Base-by-base conservation (phyloP, 2,888 invertebrate species). In the Rutpela maculata region DNA sequence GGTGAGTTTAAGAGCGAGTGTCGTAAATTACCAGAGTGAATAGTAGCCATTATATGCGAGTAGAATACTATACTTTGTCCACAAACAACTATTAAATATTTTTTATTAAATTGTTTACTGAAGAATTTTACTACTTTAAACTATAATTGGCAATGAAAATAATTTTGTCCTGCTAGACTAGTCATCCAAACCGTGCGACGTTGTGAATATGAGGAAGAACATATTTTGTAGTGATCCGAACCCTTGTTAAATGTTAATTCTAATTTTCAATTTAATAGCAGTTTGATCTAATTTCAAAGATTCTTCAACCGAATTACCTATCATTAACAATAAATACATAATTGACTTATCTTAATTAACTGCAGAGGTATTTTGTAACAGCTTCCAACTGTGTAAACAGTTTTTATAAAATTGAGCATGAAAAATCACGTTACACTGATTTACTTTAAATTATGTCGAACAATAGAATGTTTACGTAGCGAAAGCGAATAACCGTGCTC, bases 361-460 rank as follows among this genome's bases (percentile, higher is more conserved):
- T n/a, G 7, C 15, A 50, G n/a, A n/a, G 15, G 1, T 50, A 50
- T 50, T 50, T 15, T 50, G 15, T 50, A n/a, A 50, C 50, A 50
- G 15, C n/a, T 66, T 66, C 35, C 22, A 55, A 57, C 59, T 35
- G 35, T 59, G 62, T 56, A 26, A 68, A 68, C 56, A 55, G 9
- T 65, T 65, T 56, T 56, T 31, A 26, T 56, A n/a, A 69, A 69
- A 69, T 69, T 69, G 38, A 31, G 69, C 69, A 59, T 69, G 69
- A 35, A 69, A 59, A 69, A 69, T 69, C 69, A 57, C 57, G 57
- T 69, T 69, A 69, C 69, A 56, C 18, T 57, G 38, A 69, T 69
- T 69, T 69, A 59, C 69, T 69, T 35, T 59, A 43, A 65, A 65
- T 65, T 65, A 65, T 38, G 19, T 17, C 11, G 17, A 59, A 69